Evolutionary conservation across 2,113 vertebrate species (phyloP).

Genomic region (Baryphthengus martii): DNA sequence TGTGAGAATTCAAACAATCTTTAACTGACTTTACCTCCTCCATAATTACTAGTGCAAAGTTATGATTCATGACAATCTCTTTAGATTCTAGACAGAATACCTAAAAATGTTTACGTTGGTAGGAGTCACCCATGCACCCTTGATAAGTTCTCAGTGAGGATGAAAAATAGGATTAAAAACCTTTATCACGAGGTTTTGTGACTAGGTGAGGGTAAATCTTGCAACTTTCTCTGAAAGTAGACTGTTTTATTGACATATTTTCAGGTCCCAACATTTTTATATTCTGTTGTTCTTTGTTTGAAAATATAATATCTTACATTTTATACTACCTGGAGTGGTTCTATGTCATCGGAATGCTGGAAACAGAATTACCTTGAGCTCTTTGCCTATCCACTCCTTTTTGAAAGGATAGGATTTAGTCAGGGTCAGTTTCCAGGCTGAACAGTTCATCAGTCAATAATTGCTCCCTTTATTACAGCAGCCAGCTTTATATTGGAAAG

Average conservation of each 20-base stretch:
- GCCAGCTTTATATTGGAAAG: constrained; percentile 45
- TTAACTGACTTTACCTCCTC: background rate
- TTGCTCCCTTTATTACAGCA: constrained; percentile 45
- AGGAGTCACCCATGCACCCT: background rate
- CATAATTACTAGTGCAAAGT: background rate
- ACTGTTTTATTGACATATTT: constrained; percentile 3
- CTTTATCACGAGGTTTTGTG: background rate
- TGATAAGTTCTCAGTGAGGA: background rate
- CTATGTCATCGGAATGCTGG: background rate
- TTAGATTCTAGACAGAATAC: background rate
- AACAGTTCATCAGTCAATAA: constrained; percentile 56
- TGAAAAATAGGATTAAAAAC: too few species aligned
- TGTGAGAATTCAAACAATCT: background rate
- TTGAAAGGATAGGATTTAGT: constrained; percentile 26
- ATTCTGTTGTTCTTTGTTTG: background rate
- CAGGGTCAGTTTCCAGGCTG: constrained; percentile 56
- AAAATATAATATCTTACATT: background rate
- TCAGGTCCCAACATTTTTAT: background rate
- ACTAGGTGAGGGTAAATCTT: background rate
- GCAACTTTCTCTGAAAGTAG: background rate
- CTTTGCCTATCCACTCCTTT: constrained; percentile 5
- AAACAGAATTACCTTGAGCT: constrained; percentile 52
- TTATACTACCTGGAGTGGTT: background rate
- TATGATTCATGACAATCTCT: background rate
- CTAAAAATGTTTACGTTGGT: background rate